Evolutionary conservation across 2,888 invertebrate species (phyloP).

Genomic region (Trissoscelio sp.): DNA sequence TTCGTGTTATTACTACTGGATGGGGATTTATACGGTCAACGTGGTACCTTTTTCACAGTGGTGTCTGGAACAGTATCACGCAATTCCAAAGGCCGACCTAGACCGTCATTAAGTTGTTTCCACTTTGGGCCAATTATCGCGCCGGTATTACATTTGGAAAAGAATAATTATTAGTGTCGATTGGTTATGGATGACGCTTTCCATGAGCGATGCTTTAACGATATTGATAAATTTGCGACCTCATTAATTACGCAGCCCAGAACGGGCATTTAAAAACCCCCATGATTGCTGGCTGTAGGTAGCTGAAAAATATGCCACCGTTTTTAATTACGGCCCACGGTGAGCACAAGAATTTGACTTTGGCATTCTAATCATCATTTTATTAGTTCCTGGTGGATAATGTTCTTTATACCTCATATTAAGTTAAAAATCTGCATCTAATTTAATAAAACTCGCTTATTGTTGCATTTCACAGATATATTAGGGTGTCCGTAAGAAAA

Average conservation of each 20-base stretch:
- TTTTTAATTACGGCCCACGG: constrained; percentile 30
- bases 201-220: constrained; percentile 18
- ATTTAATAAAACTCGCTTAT: too few species aligned
- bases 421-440: too few species aligned
- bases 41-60: not conserved
- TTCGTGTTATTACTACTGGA: constrained; percentile 57
- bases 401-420: too few species aligned
- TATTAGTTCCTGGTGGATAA: too few species aligned
- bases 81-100: not conserved
- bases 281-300: constrained; percentile 40
- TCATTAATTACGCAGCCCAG: constrained; percentile 41
- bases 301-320: constrained; percentile 29
- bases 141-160: constrained; percentile 17
- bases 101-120: constrained; percentile 50
- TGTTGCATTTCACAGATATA: too few species aligned
- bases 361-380: too few species aligned
- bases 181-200: constrained; percentile 26
- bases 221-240: constrained; percentile 52
- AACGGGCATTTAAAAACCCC: constrained; percentile 17
- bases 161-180: constrained; percentile 45
- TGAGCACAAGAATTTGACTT: too few species aligned
- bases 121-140: constrained; percentile 32
- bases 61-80: constrained; percentile 12
- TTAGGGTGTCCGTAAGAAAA: too few species aligned
- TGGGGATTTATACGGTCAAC: constrained; percentile 25